Evolutionary conservation across 2,888 invertebrate genomes (phyloP), one percentile per base, ranked within the genome.

Genomic region (Standfussiana lucernea): DNA sequence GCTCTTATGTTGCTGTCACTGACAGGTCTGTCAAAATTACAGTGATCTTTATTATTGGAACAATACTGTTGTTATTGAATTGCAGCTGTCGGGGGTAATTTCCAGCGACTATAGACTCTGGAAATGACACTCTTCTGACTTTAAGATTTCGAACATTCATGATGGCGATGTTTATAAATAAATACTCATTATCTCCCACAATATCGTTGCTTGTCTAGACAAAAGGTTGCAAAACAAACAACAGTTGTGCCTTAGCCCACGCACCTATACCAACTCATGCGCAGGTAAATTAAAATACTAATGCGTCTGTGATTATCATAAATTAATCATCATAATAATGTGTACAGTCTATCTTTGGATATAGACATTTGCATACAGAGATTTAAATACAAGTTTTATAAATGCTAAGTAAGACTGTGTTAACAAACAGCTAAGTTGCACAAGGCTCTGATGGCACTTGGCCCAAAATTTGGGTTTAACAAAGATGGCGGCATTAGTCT

Each of bases 231-330:
- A 72, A 74, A 84, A 88, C 77, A 82, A 86, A 87, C 47, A 87
- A 85, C 69, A 59, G 80, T 81, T 71, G 72, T 59, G 67, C 64
- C 5, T 56, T 35, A 35, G 24, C 88, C 86, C 82, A 88, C 89
- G 75, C 79, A 37, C 24, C 15, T 24, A 76, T 66, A 72, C 80
- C 72, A 75, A 65, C 56, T 70, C 66, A 85, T 21, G 74, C 80
- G 71, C 75, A 72, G 73, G 72, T 77, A 75, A 82, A 84, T 89
- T 83, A 84, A 77, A 84, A 86, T 84, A 84, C 77, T 76, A 73
- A 86, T 80, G 79, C 50, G 40, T 62, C n/a, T 66, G 56, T 72
- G 68, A 89, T 88, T 89, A 88, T 78, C 86, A 88, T 88, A 86
- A 77, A 88, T 89, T 86, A 88, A 89, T 84, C 62, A 79, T 81